phyloP scores from a whole-genome alignment of 2,888 invertebrate genomes.

The Diaperis boleti region DNA sequence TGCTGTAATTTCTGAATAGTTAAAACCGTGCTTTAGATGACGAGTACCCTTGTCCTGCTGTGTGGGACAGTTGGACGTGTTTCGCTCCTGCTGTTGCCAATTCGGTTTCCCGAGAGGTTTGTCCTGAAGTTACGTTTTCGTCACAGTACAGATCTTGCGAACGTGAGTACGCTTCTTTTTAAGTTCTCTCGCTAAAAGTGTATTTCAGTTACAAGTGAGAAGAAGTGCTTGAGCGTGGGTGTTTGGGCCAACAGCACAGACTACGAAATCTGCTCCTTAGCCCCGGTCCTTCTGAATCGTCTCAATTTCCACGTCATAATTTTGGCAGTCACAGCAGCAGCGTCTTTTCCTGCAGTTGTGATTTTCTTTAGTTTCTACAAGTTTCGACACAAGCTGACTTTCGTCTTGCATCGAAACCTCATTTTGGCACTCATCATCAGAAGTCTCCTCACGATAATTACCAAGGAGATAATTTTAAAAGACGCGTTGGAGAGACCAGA shows the following conservation, averaged over 20 bases:
- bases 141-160: constrained; percentile 61
- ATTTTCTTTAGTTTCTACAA: constrained; percentile 71
- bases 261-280: constrained; percentile 71
- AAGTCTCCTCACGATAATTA: constrained; percentile 72
- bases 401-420: constrained; percentile 69
- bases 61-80: constrained; percentile 77
- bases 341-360: constrained; percentile 71
- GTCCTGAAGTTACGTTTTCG: constrained; percentile 72
- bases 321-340: constrained; percentile 68
- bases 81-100: constrained; percentile 68
- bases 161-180: background rate
- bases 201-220: constrained; percentile 70
- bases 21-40: constrained; percentile 51
- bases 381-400: constrained; percentile 64
- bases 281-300: constrained; percentile 68
- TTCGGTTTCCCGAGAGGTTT: constrained; percentile 65
- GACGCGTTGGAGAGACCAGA: constrained; percentile 68
- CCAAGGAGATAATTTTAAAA: constrained; percentile 71
- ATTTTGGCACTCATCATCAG: constrained; percentile 71
- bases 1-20: background rate
- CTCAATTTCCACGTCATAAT: constrained; percentile 71
- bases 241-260: constrained; percentile 73
- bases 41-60: constrained; percentile 67
- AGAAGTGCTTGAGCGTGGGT: constrained; percentile 69
- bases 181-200: background rate